Evolutionary conservation across 1,140 invertebrate genomes (phyloP).

Genomic region (Himalopsyche phryganea): DNA sequence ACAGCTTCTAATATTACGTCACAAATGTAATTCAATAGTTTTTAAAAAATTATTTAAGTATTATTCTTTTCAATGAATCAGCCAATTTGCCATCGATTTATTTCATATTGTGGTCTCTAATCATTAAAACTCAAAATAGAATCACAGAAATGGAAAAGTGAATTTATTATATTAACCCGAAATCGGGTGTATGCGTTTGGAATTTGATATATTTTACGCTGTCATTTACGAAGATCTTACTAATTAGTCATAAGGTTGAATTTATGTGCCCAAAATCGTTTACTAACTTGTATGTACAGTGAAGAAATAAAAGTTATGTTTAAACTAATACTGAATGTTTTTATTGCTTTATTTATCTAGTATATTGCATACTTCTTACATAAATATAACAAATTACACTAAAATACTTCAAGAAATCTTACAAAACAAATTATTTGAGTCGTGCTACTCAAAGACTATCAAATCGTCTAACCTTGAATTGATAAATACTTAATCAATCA

Average conservation of each 20-base stretch:
- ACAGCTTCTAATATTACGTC: conserved; percentile 32
- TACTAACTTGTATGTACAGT: conserved; percentile 57
- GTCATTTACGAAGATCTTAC: conserved; percentile 28
- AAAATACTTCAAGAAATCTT: too few species aligned
- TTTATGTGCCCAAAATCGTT: conserved; percentile 54
- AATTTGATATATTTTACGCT: conserved; percentile 18
- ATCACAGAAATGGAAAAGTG: not conserved
- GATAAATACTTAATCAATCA: too few species aligned
- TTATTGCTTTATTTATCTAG: not conserved
- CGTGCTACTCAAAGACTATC: too few species aligned
- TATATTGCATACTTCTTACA: too few species aligned
- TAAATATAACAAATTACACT: too few species aligned
- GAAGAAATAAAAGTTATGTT: conserved; percentile 43
- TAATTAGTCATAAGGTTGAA: conserved; percentile 44
- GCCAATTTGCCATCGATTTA: conserved; percentile 13
- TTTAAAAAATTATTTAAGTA: conserved; percentile 16
- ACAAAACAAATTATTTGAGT: too few species aligned
- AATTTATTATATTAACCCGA: conserved; percentile 15
- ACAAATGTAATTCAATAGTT: conserved; percentile 28
- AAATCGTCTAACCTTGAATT: too few species aligned
- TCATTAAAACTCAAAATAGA: conserved; percentile 5
- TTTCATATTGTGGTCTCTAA: conserved; percentile 13
- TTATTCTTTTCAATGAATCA: conserved; percentile 8
- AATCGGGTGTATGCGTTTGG: conserved; percentile 21
- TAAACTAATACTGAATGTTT: conserved; percentile 17